Base-by-base conservation (phyloP, 2,797 vertebrate species). In the Eulemur albifrons region DNA sequence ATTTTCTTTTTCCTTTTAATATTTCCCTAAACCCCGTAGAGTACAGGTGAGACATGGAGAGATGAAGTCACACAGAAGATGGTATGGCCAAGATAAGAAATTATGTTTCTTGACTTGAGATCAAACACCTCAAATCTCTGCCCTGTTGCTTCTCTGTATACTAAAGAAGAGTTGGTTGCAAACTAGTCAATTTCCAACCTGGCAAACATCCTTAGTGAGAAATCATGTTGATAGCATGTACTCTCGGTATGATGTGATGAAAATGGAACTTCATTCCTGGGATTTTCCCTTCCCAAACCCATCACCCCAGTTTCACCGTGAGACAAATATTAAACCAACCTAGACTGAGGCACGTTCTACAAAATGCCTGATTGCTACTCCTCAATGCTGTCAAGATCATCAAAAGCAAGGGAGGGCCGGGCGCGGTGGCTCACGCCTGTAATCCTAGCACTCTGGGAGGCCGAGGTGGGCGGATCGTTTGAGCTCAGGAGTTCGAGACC, bases 391-490 rank as follows among this genome's bases (percentile, higher is more conserved):
- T 83, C 67, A 70, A 89, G 63, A 72, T 91, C 75, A 65, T 91
- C 43, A 73, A 54, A 97, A 93, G 40, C 40, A 93, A 92, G 84
- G 50, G n/a, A n/a, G n/a, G n/a, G n/a, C n/a, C n/a, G n/a, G n/a
- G n/a, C n/a, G n/a, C n/a, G n/a, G n/a, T n/a, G n/a, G n/a, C n/a
- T n/a, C n/a, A n/a, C n/a, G n/a, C n/a, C n/a, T n/a, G n/a, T n/a
- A n/a, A n/a, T n/a, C n/a, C n/a, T n/a, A n/a, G n/a, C n/a, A n/a
- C n/a, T n/a, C n/a, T n/a, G n/a, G n/a, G n/a, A n/a, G n/a, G n/a
- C n/a, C n/a, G n/a, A n/a, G n/a, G n/a, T n/a, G n/a, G n/a, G n/a
- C n/a, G n/a, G n/a, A n/a, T n/a, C n/a, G n/a, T n/a, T n/a, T n/a
- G n/a, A n/a, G n/a, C n/a, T n/a, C n/a, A n/a, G n/a, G n/a, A n/a